Evolutionary conservation across 2,113 vertebrate genomes (phyloP).

Genomic region (Chaetodon auriga): DNA sequence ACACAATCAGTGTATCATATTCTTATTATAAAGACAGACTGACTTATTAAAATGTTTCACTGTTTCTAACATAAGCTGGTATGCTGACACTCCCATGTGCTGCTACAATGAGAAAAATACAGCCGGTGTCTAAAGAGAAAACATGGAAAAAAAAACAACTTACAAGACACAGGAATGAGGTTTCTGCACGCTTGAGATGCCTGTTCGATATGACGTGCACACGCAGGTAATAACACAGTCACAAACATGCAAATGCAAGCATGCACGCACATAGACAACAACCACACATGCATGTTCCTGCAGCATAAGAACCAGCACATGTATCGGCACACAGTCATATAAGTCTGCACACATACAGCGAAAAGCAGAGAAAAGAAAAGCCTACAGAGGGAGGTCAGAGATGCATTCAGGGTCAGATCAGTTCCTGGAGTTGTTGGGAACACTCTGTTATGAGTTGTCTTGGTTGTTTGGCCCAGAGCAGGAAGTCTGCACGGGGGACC

Average conservation of each 20-base stretch:
- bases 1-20: neutral
- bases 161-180: too few species aligned
- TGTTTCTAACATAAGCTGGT: too few species aligned
- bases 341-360: neutral
- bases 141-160: too few species aligned
- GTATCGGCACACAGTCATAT: neutral
- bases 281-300: neutral
- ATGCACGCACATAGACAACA: neutral
- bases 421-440: constrained; percentile 23
- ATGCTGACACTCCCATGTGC: too few species aligned
- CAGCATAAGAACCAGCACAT: too few species aligned
- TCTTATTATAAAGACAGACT: too few species aligned
- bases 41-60: too few species aligned
- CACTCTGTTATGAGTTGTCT: constrained; percentile 13
- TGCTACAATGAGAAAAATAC: too few species aligned
- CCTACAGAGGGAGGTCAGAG: constrained; percentile 18
- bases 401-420: constrained; percentile 27
- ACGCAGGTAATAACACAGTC: neutral
- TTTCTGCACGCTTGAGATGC: too few species aligned
- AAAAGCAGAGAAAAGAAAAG: neutral
- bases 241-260: neutral
- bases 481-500: constrained; percentile 56
- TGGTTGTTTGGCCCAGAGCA: constrained; percentile 45
- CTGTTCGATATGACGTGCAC: neutral
- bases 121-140: neutral